Evolutionary conservation across 2,797 vertebrate species (phyloP).

Genomic region (Pagetopsis macropterus): DNA sequence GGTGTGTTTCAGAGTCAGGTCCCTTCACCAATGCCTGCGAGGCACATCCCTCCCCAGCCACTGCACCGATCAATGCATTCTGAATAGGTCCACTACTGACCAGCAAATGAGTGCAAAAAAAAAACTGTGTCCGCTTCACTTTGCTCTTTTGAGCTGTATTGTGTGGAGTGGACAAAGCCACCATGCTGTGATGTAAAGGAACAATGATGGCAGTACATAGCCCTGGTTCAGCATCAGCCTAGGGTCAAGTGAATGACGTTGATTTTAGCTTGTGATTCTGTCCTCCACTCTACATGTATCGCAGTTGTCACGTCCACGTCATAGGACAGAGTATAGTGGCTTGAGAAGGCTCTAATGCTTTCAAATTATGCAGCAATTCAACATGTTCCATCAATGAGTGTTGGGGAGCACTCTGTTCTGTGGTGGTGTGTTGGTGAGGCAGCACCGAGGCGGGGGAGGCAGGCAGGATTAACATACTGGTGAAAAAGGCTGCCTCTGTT

Average conservation of each 20-base stretch:
- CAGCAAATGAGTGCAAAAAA: slow-evolving; percentile 67
- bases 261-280: slow-evolving; percentile 24
- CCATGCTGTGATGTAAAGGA: slow-evolving; percentile 58
- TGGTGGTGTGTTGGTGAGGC: slow-evolving; percentile 57
- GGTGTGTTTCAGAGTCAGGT: slow-evolving; percentile 57
- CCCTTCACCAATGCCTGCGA: slow-evolving; percentile 60
- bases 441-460: slow-evolving; percentile 61
- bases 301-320: slow-evolving; percentile 39
- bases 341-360: slow-evolving; percentile 27
- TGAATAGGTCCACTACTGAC: slow-evolving; percentile 72
- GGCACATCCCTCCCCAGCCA: slow-evolving; percentile 56
- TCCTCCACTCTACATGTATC: slow-evolving; percentile 22
- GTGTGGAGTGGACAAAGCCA: slow-evolving; percentile 73
- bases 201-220: slow-evolving; percentile 68
- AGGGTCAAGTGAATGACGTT: slow-evolving; percentile 68
- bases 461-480: slow-evolving; percentile 72
- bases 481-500: slow-evolving; percentile 75
- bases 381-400: slow-evolving; percentile 44
- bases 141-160: slow-evolving; percentile 76
- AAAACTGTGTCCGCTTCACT: slow-evolving; percentile 71
- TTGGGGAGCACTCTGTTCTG: slow-evolving; percentile 55
- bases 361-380: slow-evolving; percentile 49
- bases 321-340: slow-evolving; percentile 10
- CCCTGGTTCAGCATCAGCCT: slow-evolving; percentile 50
- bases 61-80: slow-evolving; percentile 66